Base-by-base conservation (phyloP, 2,888 invertebrate species). In the Mimas tiliae region DNA sequence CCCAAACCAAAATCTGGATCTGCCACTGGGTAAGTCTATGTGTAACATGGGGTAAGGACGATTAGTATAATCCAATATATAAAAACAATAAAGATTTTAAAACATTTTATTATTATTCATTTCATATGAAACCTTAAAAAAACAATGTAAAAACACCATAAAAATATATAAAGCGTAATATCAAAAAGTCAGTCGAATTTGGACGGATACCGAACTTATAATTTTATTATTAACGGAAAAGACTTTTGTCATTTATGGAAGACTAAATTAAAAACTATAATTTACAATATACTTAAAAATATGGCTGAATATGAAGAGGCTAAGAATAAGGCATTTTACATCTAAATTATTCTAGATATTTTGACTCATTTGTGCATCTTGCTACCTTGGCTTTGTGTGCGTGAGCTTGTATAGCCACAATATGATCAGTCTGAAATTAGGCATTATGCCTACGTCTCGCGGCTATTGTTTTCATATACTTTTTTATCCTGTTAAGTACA, bases 171-270 rank as follows among this genome's bases (percentile, higher is more conserved):
- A 86, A 88, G 85, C 85, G 81, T 83, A 82, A 73, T 80, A 76
- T 82, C 82, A 79, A 83, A 85, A 83, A 65, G 65, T 89, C 90
- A 91, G 91, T 91, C 90, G 73, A 88, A 85, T 87, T 86, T 89
- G 92, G 91, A 92, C 91, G 91, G 88, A 82, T 69, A 75, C 73
- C 68, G 42, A 52, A 50, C 64, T 63, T 38, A n/a, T n/a, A n/a
- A n/a, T n/a, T n/a, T n/a, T n/a, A n/a, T 65, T 62, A 55, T 62
- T 42, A 66, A 47, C 27, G 21, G 27, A 65, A 65, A 48, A 65
- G 33, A 62, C 38, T 55, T 51, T 42, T 68, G 66, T 67, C 69
- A 53, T 69, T 65, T 70, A 76, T 55, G 81, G 80, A 87, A 85
- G 81, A 83, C 83, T 65, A 74, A 71, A 76, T 77, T 72, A 58